Base-by-base conservation (phyloP, 2,888 invertebrate genomes). In the Leistus spinibarbis region DNA sequence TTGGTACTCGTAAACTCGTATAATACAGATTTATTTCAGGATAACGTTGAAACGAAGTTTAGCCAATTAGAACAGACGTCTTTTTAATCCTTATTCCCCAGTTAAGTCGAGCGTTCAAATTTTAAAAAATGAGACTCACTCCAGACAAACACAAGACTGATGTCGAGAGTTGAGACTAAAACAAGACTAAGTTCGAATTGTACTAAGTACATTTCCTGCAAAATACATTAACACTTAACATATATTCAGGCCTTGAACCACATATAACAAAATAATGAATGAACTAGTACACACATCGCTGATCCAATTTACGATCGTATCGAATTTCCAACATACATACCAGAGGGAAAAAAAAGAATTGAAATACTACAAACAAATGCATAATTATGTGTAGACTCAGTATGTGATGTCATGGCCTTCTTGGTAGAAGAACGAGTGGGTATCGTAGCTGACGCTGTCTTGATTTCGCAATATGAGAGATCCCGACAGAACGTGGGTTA, bases 401-500 rank as follows among this genome's bases (percentile, higher is more conserved):
- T 54, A 56, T 53, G 19, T 67, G 53, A 53, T 62, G 63, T 62
- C 69, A 70, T 70, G 60, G 40, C 57, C 20, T 19, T 56, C 22
- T 68, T 20, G 23, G 69, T 60, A 40, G 16, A 19, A 23, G 2
- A 24, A 22, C 16, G 69, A 40, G 69, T 70, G 69, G 69, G 69
- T 40, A 54, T 62, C 24, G 60, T 57, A 69, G 69, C 60, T 60
- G 19, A 57, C 20, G 40, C 13, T 19, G 40, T 7, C 17, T 24
- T 19, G 60, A 62, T 70, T 70, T 70, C 63, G 69, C 69, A 70
- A 70, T 27, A 20, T 22, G 13, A 24, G 24, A 54, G 62, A 16
- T 27, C 17, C 68, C 20, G 56, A 62, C 69, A 27, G 22, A 40
- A 62, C 53, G 62, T 70, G 62, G 69, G 69, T 70, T 70, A 70